Conservation (phyloP, 2,888 invertebrate species). For the Xanthia icteritia region DNA sequence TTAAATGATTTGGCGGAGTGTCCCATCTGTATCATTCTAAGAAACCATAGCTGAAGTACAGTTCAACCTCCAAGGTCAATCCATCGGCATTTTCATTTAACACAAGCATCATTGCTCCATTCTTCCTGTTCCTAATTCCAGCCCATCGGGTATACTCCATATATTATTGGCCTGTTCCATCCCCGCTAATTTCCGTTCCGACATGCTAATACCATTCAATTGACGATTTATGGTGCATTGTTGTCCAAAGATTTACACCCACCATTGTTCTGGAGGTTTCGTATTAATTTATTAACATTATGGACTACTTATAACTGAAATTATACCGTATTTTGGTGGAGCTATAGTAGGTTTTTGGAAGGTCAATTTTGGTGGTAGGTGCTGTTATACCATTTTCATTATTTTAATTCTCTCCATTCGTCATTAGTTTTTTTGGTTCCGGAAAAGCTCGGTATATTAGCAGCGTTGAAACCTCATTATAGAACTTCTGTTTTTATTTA, state of each 20-base stretch:
- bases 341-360: not conserved
- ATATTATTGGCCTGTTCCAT: conserved; percentile 55
- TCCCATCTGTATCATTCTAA: too few relatives aligned
- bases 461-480: not conserved
- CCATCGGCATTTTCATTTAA: not conserved
- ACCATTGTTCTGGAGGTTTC: conserved; percentile 54
- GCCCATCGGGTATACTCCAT: conserved; percentile 23
- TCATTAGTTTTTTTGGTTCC: conserved; percentile 11
- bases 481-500: not conserved
- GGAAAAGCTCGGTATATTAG: not conserved
- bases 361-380: not conserved
- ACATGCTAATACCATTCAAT: conserved; percentile 70
- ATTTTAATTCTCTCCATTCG: not conserved
- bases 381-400: not conserved
- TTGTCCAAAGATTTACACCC: conserved; percentile 66
- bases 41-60: too few relatives aligned
- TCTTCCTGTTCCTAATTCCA: conserved; percentile 21
- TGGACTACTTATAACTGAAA: not conserved
- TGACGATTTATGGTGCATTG: conserved; percentile 69
- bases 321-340: not conserved
- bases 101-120: not conserved
- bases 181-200: conserved; percentile 62
- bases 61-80: too few relatives aligned
- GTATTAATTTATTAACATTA: conserved; percentile 53
- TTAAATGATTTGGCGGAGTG: too few relatives aligned